phyloP scores from a whole-genome alignment of 2,888 invertebrate genomes.

The Deroplatys truncata region DNA sequence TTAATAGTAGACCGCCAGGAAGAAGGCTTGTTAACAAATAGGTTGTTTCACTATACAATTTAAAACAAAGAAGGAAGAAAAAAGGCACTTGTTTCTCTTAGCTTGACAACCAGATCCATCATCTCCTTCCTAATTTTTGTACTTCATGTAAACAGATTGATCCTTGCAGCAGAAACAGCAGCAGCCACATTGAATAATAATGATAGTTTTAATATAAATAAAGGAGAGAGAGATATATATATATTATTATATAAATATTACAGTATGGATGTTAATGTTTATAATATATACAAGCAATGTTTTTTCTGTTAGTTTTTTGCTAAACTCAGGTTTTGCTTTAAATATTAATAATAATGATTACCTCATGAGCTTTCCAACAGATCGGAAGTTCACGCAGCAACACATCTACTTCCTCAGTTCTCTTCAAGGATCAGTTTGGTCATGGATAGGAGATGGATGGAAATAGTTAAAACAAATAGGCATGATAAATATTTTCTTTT shows the following conservation, averaged over 20 bases:
- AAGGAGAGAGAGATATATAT: conserved; percentile 5
- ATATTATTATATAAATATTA: conserved; percentile 25
- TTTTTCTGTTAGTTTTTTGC: conserved; percentile 24
- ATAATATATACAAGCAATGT: conserved; percentile 21
- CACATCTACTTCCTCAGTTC: conserved; percentile 10
- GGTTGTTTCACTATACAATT: background rate
- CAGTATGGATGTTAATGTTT: conserved; percentile 23
- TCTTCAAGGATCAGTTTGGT: conserved; percentile 1
- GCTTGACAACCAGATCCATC: background rate
- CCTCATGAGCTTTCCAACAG: conserved; percentile 16
- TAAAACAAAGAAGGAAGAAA: background rate
- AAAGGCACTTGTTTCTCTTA: background rate
- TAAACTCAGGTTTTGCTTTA: conserved; percentile 27
- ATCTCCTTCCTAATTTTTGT: background rate
- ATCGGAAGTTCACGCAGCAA: background rate
- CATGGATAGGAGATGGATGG: background rate
- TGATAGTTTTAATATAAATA: conserved; percentile 12
- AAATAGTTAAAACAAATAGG: background rate
- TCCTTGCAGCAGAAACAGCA: background rate
- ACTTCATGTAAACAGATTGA: background rate
- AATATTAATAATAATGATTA: conserved; percentile 20
- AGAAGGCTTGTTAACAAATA: conserved; percentile 16
- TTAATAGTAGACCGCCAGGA: conserved; percentile 13
- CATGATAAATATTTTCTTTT: background rate
- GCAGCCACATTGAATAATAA: background rate